phyloP scores from a whole-genome alignment of 2,888 invertebrate genomes.

The Sialis fuliginosa region DNA sequence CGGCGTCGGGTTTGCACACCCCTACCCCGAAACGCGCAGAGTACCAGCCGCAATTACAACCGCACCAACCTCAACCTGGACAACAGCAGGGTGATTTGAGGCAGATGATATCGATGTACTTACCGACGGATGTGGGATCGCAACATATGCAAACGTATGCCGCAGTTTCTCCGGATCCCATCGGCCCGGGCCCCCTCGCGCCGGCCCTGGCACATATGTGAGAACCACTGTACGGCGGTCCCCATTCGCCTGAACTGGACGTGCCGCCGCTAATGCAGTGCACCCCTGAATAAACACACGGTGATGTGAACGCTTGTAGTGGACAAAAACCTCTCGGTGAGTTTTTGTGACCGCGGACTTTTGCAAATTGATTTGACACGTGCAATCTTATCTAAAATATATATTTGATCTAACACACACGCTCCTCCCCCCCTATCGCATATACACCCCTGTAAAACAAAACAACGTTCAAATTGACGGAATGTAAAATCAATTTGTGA shows the following conservation, averaged over 20 bases:
- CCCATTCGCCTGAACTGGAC: slow-evolving; percentile 20
- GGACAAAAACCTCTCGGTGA: too few relatives aligned
- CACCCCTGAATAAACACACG: slow-evolving; percentile 1
- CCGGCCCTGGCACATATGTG: slow-evolving; percentile 48
- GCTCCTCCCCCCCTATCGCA: too few relatives aligned
- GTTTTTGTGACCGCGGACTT: too few relatives aligned
- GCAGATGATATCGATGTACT: slow-evolving; percentile 63
- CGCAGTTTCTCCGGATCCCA: slow-evolving; percentile 41
- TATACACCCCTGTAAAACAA: too few relatives aligned
- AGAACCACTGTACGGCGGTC: slow-evolving; percentile 28
- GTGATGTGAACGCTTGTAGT: too few relatives aligned
- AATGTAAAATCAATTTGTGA: too few relatives aligned
- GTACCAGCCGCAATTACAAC: slow-evolving; percentile 52
- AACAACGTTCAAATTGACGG: too few relatives aligned
- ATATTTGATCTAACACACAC: too few relatives aligned
- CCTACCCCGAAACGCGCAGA: slow-evolving; percentile 26
- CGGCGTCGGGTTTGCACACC: slow-evolving; percentile 45
- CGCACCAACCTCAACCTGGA: slow-evolving; percentile 37
- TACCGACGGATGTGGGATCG: slow-evolving; percentile 45
- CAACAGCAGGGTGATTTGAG: slow-evolving; percentile 36
- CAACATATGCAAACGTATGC: slow-evolving; percentile 42
- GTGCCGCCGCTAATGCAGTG: slow-evolving; percentile 19
- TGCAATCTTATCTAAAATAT: too few relatives aligned
- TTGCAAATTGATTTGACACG: too few relatives aligned
- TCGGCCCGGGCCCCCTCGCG: slow-evolving; percentile 39